phyloP scores from a whole-genome alignment of 2,113 vertebrate genomes.

The Hystrix brachyura region DNA sequence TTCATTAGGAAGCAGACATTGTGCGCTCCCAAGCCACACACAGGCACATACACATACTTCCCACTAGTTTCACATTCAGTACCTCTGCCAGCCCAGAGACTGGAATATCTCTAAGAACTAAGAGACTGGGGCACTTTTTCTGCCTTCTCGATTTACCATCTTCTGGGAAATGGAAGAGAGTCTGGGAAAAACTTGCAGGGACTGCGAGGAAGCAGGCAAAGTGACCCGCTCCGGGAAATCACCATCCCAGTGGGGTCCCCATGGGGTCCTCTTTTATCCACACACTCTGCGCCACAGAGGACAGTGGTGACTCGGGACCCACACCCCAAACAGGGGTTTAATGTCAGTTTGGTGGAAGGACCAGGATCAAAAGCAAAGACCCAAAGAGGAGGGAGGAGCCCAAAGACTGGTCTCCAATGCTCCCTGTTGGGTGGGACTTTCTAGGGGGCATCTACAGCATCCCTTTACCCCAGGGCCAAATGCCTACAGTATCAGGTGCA shows the following conservation, averaged over 20 bases:
- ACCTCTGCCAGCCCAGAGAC: not conserved
- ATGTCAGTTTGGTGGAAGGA: not conserved
- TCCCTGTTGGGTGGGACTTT: not conserved
- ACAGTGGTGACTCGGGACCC: not conserved
- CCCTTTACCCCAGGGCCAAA: not conserved
- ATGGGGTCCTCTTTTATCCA: not conserved
- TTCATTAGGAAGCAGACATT: slow-evolving; percentile 56
- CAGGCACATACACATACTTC: not conserved
- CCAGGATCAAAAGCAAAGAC: not conserved
- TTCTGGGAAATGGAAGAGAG: not conserved
- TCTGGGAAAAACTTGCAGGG: not conserved
- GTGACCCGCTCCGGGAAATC: not conserved
- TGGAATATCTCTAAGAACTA: not conserved
- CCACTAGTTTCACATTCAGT: not conserved
- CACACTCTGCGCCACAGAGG: not conserved
- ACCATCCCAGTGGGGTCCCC: fast-evolving
- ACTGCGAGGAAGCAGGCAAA: not conserved
- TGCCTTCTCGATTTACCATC: not conserved
- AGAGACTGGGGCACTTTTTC: not conserved
- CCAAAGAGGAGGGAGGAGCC: not conserved
- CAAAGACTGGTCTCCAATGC: not conserved
- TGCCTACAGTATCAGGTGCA: not conserved
- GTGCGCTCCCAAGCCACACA: not conserved
- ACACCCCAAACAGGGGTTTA: not conserved
- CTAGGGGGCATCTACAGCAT: not conserved